Conservation (phyloP, 2,888 invertebrate genomes). For the Oxyscelio sp. region DNA sequence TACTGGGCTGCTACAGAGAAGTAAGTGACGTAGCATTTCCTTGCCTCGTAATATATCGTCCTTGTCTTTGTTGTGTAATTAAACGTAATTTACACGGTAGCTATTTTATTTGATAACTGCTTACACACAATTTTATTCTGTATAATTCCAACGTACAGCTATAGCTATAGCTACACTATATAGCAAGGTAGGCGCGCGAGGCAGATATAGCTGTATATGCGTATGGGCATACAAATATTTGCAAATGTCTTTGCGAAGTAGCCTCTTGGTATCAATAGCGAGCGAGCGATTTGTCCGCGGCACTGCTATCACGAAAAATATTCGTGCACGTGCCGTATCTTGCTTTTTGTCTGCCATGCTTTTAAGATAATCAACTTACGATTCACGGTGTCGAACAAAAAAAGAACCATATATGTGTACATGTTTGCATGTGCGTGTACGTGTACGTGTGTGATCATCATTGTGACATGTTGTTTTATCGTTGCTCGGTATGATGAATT, state of each 20-base stretch:
- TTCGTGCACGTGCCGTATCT: constrained; percentile 62
- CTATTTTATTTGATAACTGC: no score
- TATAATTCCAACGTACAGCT: constrained; percentile 49
- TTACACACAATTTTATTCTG: constrained; percentile 71
- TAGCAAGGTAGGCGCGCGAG: constrained; percentile 38
- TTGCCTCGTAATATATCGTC: no score
- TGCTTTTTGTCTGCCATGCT: constrained; percentile 56
- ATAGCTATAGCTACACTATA: constrained; percentile 25
- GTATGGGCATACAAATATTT: constrained; percentile 44
- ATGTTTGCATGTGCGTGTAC: constrained; percentile 8
- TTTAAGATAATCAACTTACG: constrained; percentile 60
- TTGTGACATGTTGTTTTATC: no score
- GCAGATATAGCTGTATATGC: constrained; percentile 24
- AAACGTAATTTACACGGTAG: no score
- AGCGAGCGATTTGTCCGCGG: constrained; percentile 20
- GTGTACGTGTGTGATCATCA: no score
- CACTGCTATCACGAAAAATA: constrained; percentile 38
- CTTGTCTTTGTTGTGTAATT: no score
- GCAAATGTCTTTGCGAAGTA: constrained; percentile 36
- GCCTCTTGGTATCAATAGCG: constrained; percentile 20
- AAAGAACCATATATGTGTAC: constrained; percentile 24
- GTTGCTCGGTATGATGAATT: no score
- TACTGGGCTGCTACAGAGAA: no score
- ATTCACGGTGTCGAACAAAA: constrained; percentile 44
- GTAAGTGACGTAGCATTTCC: no score